phyloP scores from a whole-genome alignment of 1,140 invertebrate genomes.

The Drosophila saltans region DNA sequence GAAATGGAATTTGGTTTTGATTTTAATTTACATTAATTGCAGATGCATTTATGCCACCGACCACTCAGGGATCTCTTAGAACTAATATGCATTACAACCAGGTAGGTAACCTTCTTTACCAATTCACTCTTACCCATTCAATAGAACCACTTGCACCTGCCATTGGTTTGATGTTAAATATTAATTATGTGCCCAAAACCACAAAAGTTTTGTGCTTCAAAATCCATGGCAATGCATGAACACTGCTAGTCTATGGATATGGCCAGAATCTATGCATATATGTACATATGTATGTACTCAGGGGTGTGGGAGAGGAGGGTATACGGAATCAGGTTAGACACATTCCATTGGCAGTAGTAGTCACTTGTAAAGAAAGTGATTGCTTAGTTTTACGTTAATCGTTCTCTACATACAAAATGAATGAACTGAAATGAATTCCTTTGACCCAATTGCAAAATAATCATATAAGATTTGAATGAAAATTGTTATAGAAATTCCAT shows the following conservation, averaged over 20 bases:
- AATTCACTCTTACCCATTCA: not conserved
- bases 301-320: not conserved
- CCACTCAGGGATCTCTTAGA: conserved; percentile 31
- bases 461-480: conserved; percentile 6
- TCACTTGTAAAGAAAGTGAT: conserved; percentile 11
- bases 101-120: not conserved
- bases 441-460: conserved; percentile 16
- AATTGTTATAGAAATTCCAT: conserved; percentile 9
- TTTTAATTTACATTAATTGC: conserved; percentile 80
- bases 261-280: too few relatives aligned
- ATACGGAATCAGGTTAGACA: not conserved
- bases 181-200: conserved; percentile 32
- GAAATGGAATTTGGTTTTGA: conserved; percentile 78
- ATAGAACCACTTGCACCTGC: not conserved
- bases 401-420: conserved; percentile 50
- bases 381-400: conserved; percentile 46
- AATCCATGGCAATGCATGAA: conserved; percentile 51
- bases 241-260: not conserved
- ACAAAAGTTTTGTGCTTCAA: conserved; percentile 34
- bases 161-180: conserved; percentile 31
- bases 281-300: not conserved
- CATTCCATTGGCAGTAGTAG: too few relatives aligned
- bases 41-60: conserved; percentile 59
- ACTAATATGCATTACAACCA: conserved; percentile 22
- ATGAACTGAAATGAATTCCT: conserved; percentile 25